phyloP scores from a whole-genome alignment of 1,140 invertebrate species.

The Atopsyche davidsoni region DNA sequence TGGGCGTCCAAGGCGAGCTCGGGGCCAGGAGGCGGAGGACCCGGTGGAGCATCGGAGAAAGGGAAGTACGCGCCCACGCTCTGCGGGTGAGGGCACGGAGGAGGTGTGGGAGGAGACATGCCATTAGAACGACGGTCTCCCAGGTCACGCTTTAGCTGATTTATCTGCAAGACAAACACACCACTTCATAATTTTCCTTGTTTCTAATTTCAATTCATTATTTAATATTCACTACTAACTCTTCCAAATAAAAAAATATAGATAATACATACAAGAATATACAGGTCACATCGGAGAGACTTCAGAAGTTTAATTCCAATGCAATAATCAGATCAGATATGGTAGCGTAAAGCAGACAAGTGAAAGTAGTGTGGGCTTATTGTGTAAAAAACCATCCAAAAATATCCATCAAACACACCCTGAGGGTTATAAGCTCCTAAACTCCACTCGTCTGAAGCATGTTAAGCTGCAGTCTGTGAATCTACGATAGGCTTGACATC shows the following conservation, averaged over 20 bases:
- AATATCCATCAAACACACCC: too few species aligned
- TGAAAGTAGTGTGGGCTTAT: too few species aligned
- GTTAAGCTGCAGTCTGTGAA: too few species aligned
- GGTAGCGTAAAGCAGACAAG: too few species aligned
- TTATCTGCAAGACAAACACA: conserved; percentile 16
- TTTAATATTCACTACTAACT: background rate
- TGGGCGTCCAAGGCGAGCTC: conserved; percentile 43
- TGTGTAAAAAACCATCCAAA: too few species aligned
- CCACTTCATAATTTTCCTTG: background rate
- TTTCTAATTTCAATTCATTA: background rate
- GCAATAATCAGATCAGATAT: too few species aligned
- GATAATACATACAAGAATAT: background rate
- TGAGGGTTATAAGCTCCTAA: too few species aligned
- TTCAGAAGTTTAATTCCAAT: background rate
- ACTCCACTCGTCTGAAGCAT: too few species aligned
- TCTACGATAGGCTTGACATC: too few species aligned
- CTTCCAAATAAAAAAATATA: background rate
- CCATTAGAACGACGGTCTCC: conserved; percentile 22
- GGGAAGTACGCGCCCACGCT: conserved; percentile 41
- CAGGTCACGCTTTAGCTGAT: conserved; percentile 8
- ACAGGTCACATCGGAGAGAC: background rate
- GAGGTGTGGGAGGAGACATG: conserved; percentile 8
- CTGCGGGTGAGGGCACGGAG: conserved; percentile 10
- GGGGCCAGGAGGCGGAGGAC: conserved; percentile 10
- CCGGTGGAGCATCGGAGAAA: conserved; percentile 33